Percentiles rank a stretch among this genome's conserved stretches.
phyloP scores from a whole-genome alignment of 35 echinoderm and acorn worm genomes.

The Apostichopus parvimensis region DNA sequence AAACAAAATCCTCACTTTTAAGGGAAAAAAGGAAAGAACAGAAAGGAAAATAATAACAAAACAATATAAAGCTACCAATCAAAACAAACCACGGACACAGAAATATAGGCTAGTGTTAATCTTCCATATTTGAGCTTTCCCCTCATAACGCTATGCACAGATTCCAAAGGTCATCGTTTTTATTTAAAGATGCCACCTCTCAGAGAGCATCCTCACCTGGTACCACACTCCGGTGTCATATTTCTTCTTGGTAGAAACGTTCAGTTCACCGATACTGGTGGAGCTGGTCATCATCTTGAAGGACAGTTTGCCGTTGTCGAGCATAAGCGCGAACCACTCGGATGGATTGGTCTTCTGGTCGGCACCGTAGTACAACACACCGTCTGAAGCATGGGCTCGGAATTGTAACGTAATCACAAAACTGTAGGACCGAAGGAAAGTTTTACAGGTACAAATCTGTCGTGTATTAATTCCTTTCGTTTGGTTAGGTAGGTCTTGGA shows the following conservation, averaged over 20 bases:
- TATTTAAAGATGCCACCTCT: not conserved
- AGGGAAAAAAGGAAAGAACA: too few relatives aligned
- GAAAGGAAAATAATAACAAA: too few relatives aligned
- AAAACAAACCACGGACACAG: too few relatives aligned
- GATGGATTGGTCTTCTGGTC: slow-evolving; percentile 12
- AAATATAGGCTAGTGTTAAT: too few relatives aligned
- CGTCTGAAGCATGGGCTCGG: slow-evolving; percentile 75
- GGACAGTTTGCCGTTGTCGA: slow-evolving; percentile 66
- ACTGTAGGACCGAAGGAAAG: slow-evolving; percentile 31
- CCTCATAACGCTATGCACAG: too few relatives aligned
- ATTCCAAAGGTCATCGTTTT: too few relatives aligned
- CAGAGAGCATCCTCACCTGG: slow-evolving; percentile 56
- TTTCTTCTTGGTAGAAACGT: slow-evolving; percentile 48
- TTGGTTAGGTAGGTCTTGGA: too few relatives aligned
- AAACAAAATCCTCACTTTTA: too few relatives aligned
- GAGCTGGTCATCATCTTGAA: slow-evolving; percentile 73
- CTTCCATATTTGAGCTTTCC: too few relatives aligned
- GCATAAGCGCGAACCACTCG: slow-evolving; percentile 65
- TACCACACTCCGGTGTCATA: slow-evolving; percentile 82
- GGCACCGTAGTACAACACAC: slow-evolving; percentile 76
- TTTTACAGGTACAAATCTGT: too few relatives aligned
- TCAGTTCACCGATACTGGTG: not conserved
- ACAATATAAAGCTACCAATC: too few relatives aligned
- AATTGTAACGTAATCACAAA: slow-evolving; percentile 84
- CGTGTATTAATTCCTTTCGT: too few relatives aligned